A percentile compares a stretch with the other conserved stretches of the same genome.
Conservation (phyloP, 2,113 vertebrate genomes). For the Stigmatopora nigra region DNA sequence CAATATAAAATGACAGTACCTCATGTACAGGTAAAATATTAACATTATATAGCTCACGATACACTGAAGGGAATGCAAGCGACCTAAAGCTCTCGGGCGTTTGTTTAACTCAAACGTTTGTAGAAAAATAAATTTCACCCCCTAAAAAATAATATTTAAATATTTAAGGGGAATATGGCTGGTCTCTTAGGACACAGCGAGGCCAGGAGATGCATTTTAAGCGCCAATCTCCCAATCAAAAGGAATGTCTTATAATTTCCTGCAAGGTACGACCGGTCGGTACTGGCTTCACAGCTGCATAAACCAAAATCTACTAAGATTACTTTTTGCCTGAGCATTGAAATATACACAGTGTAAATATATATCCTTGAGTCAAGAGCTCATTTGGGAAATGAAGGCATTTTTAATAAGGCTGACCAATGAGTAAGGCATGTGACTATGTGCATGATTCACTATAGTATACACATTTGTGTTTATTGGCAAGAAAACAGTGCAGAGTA, state of each 20-base stretch:
- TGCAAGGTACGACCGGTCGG: constrained; percentile 46
- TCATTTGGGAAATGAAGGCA: not conserved
- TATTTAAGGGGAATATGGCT: constrained; percentile 45
- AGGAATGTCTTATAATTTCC: constrained; percentile 54
- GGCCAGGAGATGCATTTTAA: constrained; percentile 48
- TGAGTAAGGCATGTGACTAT: not conserved
- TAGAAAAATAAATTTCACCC: constrained; percentile 54
- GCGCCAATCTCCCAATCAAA: constrained; percentile 59
- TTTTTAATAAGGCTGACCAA: not conserved
- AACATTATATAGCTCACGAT: constrained; percentile 52
- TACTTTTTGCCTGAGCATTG: constrained; percentile 62
- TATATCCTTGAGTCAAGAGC: constrained; percentile 16
- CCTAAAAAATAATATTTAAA: constrained; percentile 38
- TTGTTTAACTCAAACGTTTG: constrained; percentile 44
- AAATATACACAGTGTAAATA: constrained; percentile 44
- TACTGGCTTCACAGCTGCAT: constrained; percentile 48
- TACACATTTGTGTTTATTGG: not conserved
- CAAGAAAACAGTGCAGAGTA: not conserved
- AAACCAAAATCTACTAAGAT: constrained; percentile 30
- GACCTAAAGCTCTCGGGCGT: constrained; percentile 46
- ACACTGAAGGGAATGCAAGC: constrained; percentile 57
- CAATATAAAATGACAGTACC: constrained; percentile 74
- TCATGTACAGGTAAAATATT: constrained; percentile 67
- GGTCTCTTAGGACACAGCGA: constrained; percentile 38
- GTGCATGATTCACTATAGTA: not conserved